These are phyloP conservation scores for Anguilla obscura DNA, from an alignment of 2,797 vertebrate genomes.

Conservation along the genomic window DNA sequence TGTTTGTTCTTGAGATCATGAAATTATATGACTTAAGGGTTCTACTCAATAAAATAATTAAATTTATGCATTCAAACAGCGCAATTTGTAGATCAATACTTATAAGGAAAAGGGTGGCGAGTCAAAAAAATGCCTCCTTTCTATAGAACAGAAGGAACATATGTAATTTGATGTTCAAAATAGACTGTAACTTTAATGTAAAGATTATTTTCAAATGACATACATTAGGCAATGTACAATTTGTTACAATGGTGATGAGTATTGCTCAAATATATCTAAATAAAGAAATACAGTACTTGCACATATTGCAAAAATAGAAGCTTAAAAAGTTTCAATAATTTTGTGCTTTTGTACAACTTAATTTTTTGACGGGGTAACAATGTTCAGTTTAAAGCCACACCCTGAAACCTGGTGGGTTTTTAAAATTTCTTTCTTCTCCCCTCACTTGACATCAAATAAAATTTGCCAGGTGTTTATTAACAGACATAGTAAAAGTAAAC, in stretches of 20 bases:
- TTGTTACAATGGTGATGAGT: conserved; percentile 49
- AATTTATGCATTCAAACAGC: not conserved
- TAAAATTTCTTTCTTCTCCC: not conserved
- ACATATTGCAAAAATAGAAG: conserved; percentile 35
- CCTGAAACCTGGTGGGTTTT: not conserved
- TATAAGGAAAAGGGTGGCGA: not conserved
- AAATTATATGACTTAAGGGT: not conserved
- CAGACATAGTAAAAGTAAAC: conserved; percentile 47
- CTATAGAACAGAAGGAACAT: conserved; percentile 19
- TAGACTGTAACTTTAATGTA: conserved; percentile 65
- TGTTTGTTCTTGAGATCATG: not conserved
- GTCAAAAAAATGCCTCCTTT: not conserved
- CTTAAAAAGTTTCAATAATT: conserved; percentile 34
- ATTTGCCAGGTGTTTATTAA: conserved; percentile 50
- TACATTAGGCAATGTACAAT: conserved; percentile 59
- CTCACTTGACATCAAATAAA: conserved; percentile 32
- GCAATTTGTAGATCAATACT: not conserved
- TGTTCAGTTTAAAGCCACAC: not conserved
- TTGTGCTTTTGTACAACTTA: conserved; percentile 37
- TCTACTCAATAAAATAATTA: not conserved
- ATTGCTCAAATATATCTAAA: conserved; percentile 53
- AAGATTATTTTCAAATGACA: conserved; percentile 56
- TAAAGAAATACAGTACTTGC: conserved; percentile 51
- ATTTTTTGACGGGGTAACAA: conserved; percentile 31
- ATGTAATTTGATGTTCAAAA: conserved; percentile 67